Percentiles rank a stretch among this genome's conserved stretches.
These are phyloP conservation scores for Eptesicus fuscus DNA, from an alignment of 2,113 vertebrate species.

Conservation along the genomic window DNA sequence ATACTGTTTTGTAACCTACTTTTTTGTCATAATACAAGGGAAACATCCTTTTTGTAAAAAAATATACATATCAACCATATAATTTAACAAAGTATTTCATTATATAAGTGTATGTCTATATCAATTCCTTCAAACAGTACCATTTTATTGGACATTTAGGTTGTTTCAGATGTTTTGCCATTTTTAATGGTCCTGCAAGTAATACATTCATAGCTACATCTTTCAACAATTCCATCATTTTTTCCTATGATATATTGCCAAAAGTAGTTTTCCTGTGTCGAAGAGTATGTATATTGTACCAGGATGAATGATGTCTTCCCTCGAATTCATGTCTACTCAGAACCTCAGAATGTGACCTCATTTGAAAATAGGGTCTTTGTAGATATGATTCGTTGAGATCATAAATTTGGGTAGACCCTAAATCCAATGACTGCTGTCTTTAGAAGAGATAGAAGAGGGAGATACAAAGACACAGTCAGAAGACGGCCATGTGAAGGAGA, in stretches of 20 bases:
- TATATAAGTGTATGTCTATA: background rate
- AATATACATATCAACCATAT: background rate
- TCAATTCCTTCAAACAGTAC: background rate
- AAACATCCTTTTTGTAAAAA: background rate
- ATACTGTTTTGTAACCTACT: background rate
- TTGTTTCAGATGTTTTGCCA: background rate
- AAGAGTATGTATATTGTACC: background rate
- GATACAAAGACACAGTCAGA: background rate
- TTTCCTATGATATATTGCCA: background rate
- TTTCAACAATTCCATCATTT: background rate
- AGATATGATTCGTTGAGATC: background rate
- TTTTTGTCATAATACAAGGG: background rate
- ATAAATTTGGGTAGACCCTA: background rate
- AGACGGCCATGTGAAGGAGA: background rate
- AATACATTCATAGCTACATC: background rate
- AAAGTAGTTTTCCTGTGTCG: background rate
- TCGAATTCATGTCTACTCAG: background rate
- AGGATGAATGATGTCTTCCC: background rate
- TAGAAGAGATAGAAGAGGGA: background rate
- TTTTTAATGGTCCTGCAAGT: background rate
- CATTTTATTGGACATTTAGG: background rate
- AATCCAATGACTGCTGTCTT: background rate
- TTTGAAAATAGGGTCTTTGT: background rate
- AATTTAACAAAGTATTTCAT: background rate
- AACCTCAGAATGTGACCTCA: background rate